Base-by-base conservation (phyloP, 2,797 vertebrate genomes). In the Columba guinea region DNA sequence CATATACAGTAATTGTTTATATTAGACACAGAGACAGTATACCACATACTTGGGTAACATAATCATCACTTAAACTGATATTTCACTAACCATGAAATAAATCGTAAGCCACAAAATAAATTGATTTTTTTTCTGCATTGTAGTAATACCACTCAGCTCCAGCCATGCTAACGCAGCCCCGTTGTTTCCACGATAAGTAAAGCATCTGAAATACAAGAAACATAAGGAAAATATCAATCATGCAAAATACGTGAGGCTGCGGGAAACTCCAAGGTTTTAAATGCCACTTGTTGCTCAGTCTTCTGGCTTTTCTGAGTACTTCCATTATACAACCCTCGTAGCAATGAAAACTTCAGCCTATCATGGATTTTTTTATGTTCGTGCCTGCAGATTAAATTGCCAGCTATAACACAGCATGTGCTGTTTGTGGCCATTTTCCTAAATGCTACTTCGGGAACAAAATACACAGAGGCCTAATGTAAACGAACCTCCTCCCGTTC, bases 301-400 rank as follows among this genome's bases (percentile, higher is more conserved):
- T 95, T 73, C 79, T 85, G 91, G 70, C 39, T 95, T 91, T 78
- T 64, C 55, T n/a, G 91, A 96, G 67, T 23, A 5, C 74, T 93
- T 80, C 68, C 94, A 73, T 87, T 89, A 90, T 26, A 51, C 86
- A 91, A 34, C 64, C 83, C 64, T 90, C 74, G 1, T 59, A 78
- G 88, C 88, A 70, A 77, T 0, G 26, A 69, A 94, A 94, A 64
- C 90, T 84, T 74, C 68, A 79, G 37, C 79, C 65, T 60, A 20
- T 39, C 86, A 5, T 14, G 79, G 92, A 81, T 89, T 95, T 95
- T 81, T 81, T 56, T 83, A 53, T 6, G 53, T 28, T 89, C 56
- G 5, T 95, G 88, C 89, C 95, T 89, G 95, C 91, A 94, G 94
- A 96, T 96, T 89, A 96, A 97, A 94, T 90, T 94, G 92, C 85